Percentiles rank a stretch among this genome's conserved stretches.
phyloP scores from a whole-genome alignment of 30 jellyfish, hydroid and myxozoan genomes.

The Rhopilema esculentum region DNA sequence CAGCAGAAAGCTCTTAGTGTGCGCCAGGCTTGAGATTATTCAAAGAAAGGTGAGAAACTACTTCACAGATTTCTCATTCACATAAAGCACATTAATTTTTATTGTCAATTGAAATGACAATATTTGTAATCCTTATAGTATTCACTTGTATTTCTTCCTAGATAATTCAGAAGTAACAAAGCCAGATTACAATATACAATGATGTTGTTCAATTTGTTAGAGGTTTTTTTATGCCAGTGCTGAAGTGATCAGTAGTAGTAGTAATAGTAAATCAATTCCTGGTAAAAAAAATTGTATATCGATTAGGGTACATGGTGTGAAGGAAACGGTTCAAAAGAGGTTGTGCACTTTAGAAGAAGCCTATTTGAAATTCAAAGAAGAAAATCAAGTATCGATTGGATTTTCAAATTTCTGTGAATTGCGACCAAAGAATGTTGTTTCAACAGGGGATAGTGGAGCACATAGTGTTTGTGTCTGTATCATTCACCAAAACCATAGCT shows the following conservation, averaged over 20 bases:
- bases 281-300: conserved; percentile 47
- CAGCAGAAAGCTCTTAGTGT: conserved; percentile 6
- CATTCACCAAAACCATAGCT: neutral
- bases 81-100: no score
- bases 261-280: conserved; percentile 47
- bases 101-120: no score
- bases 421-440: conserved; percentile 35
- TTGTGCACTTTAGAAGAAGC: conserved; percentile 34
- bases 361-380: conserved; percentile 9
- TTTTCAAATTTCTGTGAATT: conserved; percentile 40
- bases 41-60: neutral
- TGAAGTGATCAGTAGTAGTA: conserved; percentile 41
- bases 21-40: conserved; percentile 16
- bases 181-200: no score
- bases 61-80: no score
- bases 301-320: neutral
- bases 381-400: conserved; percentile 4
- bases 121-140: no score
- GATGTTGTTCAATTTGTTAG: neutral
- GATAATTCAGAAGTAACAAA: no score
- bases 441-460: conserved; percentile 39
- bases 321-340: conserved; percentile 25
- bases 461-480: conserved; percentile 71
- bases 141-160: no score
- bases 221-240: conserved; percentile 6